Evolutionary conservation across 2,113 vertebrate species (phyloP).

Genomic region (Gallinago media): DNA sequence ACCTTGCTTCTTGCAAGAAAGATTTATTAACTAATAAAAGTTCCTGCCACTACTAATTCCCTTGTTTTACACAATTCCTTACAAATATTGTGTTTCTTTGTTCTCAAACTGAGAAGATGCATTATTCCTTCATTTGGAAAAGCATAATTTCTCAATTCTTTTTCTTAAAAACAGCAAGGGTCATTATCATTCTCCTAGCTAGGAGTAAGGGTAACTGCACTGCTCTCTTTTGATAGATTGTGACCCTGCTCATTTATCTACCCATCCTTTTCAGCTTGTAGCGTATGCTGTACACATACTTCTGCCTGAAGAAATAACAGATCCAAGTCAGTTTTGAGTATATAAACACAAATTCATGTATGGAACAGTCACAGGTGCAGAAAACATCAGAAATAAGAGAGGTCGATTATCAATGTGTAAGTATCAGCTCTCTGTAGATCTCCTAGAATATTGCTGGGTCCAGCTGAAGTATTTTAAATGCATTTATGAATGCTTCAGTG

Average conservation of each 20-base stretch:
- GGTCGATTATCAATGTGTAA: background rate
- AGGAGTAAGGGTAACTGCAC: background rate
- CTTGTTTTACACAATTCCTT: background rate
- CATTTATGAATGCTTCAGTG: background rate
- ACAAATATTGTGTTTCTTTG: background rate
- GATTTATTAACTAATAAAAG: background rate
- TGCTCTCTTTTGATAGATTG: background rate
- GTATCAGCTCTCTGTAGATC: background rate
- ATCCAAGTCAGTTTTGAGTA: background rate
- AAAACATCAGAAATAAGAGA: background rate
- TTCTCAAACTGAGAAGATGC: background rate
- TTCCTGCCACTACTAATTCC: background rate
- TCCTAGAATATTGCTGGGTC: background rate
- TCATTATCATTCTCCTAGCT: background rate
- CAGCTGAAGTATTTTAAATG: background rate
- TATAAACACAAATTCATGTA: background rate
- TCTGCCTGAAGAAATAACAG: background rate
- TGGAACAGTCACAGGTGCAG: background rate
- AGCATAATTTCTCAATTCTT: background rate
- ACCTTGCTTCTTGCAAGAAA: background rate
- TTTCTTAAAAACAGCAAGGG: background rate
- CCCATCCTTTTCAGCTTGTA: background rate
- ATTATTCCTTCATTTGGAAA: background rate
- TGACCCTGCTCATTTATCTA: background rate
- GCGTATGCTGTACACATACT: background rate